Percentiles rank a stretch among this genome's conserved stretches.
These are phyloP conservation scores for Athalia cordata DNA, from an alignment of 2,888 invertebrate species.

Conservation along the genomic window DNA sequence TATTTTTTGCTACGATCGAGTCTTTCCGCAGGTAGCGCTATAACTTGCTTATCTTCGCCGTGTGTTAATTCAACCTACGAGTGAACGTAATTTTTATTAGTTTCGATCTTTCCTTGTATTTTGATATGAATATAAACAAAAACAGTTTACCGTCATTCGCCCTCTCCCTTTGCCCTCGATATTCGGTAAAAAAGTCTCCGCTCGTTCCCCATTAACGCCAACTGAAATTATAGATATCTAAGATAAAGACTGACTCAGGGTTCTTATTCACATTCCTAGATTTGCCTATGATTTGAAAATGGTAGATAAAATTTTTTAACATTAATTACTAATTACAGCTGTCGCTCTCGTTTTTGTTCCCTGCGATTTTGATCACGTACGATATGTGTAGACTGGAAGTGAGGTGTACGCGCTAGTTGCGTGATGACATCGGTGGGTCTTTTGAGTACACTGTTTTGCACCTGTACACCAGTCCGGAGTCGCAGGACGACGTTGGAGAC, in stretches of 20 bases:
- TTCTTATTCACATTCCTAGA: neutral
- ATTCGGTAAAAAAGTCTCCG: slow-evolving; percentile 69
- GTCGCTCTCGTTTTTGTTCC: slow-evolving; percentile 32
- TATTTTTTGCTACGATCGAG: slow-evolving; percentile 92
- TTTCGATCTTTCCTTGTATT: neutral
- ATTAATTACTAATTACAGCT: slow-evolving; percentile 50
- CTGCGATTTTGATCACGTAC: slow-evolving; percentile 57
- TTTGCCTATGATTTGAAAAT: slow-evolving; percentile 52
- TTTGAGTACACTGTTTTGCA: slow-evolving; percentile 88
- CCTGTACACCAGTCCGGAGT: slow-evolving; percentile 78
- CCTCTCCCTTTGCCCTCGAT: slow-evolving; percentile 70
- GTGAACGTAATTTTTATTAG: neutral
- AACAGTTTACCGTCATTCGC: slow-evolving; percentile 68
- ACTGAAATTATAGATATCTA: slow-evolving; percentile 67
- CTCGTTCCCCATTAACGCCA: slow-evolving; percentile 67
- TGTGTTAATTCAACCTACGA: slow-evolving; percentile 85
- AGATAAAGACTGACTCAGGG: neutral
- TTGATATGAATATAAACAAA: neutral
- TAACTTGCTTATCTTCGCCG: slow-evolving; percentile 89
- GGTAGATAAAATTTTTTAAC: slow-evolving; percentile 53
- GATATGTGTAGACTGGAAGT: slow-evolving; percentile 78
- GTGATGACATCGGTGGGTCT: slow-evolving; percentile 92
- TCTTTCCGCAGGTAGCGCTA: slow-evolving; percentile 90
- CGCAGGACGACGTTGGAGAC: slow-evolving; percentile 81
- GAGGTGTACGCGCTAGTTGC: slow-evolving; percentile 94